Percentiles rank a stretch among this genome's conserved stretches.
Conservation (phyloP, 2,888 invertebrate genomes). For the Melinaea marsaeus region DNA sequence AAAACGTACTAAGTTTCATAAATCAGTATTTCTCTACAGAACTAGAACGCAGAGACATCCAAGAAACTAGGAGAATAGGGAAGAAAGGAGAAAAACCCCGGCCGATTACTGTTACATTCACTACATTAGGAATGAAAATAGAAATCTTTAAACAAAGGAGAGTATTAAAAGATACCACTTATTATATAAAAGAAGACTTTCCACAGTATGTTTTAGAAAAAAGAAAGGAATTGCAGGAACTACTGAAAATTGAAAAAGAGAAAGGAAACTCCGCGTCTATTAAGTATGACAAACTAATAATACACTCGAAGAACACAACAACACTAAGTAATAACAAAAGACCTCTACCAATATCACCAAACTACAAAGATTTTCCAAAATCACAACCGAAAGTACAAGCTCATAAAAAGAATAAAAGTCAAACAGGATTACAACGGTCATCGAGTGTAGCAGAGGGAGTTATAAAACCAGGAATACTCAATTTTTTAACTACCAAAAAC, state of each 20-base stretch:
- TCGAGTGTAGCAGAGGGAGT: constrained; percentile 8
- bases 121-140: constrained; percentile 8
- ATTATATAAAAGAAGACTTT: constrained; percentile 11
- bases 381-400: constrained; percentile 15
- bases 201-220: constrained; percentile 5
- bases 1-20: not conserved
- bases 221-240: constrained; percentile 12
- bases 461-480: constrained; percentile 16
- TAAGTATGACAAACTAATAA: no score
- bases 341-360: no score
- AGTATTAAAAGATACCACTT: constrained; percentile 4
- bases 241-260: constrained; percentile 14
- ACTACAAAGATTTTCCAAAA: no score
- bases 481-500: constrained; percentile 7
- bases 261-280: constrained; percentile 2
- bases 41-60: constrained; percentile 13
- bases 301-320: no score
- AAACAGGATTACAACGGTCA: constrained; percentile 8
- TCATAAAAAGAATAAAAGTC: constrained; percentile 18
- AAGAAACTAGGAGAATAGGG: constrained; percentile 16
- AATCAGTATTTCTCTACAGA: constrained; percentile 1
- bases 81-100: constrained; percentile 14
- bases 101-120: constrained; percentile 4
- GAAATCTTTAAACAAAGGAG: not conserved
- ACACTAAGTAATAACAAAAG: no score